Evolutionary conservation across 2,888 invertebrate genomes (phyloP), one percentile per base, ranked within the genome.

Genomic region (Lymantria monacha): DNA sequence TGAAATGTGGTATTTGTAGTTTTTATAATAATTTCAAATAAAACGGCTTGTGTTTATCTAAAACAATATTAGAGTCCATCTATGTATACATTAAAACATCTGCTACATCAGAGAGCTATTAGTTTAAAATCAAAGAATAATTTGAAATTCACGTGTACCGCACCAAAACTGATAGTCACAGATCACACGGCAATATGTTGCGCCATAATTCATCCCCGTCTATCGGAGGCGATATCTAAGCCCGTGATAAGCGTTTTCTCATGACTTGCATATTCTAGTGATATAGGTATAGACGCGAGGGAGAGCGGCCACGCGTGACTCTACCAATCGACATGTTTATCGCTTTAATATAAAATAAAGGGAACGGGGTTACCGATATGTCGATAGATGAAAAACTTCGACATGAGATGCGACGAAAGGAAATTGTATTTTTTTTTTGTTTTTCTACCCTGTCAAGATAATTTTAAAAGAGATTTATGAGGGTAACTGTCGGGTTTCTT

Each of bases 301-400:
- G 87, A 77, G 85, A 64, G 81, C 87, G 81, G 74, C 86, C 88
- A 83, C 79, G 87, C 90, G 85, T 88, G 83, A 77, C 77, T 82
- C 80, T 79, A 75, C 72, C 80, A 83, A 90, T 89, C 90, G 91
- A 88, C 91, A 91, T 91, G 89, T 90, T 91, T 91, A 90, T 90
- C 90, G 88, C 87, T 82, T 90, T 90, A 88, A 90, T 91, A 90
- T 90, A 88, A 90, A 89, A 90, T 88, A 90, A 89, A 89, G 84
- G 85, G 87, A 87, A 82, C 73, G 70, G 66, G 70, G 69, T 70
- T 70, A 70, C 63, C 63, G 67, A 81, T 83, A 85, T 83, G 85
- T 78, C 85, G 80, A 85, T 85, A 81, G 75, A 86, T 82, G 85
- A 87, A 83, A 85, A 87, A 86, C 79, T 79, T 76, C 73, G 71